These are phyloP conservation scores for Plecturocebus donacophilus DNA, from an alignment of 2,113 vertebrate species.

Conservation along the genomic window DNA sequence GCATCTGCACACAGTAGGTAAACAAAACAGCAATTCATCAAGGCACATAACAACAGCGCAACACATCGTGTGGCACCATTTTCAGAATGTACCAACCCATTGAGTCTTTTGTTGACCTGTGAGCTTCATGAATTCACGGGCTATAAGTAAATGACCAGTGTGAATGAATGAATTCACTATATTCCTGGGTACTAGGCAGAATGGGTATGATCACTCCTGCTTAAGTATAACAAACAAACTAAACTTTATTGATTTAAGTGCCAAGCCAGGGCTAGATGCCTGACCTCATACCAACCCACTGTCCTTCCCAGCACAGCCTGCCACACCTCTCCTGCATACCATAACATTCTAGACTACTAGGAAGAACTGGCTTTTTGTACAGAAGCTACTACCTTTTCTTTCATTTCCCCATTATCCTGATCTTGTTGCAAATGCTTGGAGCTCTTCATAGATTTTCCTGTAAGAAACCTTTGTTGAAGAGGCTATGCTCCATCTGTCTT, in stretches of 20 bases:
- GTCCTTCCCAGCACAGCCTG: neutral
- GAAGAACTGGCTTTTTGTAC: neutral
- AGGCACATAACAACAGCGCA: accelerated
- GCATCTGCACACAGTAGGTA: accelerated
- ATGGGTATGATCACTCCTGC: neutral
- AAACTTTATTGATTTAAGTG: neutral
- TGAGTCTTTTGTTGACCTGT: neutral
- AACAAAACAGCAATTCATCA: neutral
- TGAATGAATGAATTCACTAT: neutral
- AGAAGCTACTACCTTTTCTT: neutral
- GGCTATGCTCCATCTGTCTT: accelerated
- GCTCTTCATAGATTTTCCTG: neutral
- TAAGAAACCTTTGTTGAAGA: neutral
- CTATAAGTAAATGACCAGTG: neutral
- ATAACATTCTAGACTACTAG: neutral
- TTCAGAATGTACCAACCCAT: accelerated
- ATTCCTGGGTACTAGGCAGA: neutral
- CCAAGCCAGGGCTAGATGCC: neutral
- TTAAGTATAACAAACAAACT: neutral
- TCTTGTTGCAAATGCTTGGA: accelerated
- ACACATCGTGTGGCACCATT: accelerated
- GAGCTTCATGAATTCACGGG: neutral
- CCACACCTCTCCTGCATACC: accelerated
- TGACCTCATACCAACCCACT: accelerated
- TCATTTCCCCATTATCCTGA: neutral